These are phyloP conservation scores for Hedya salicella DNA, from an alignment of 2,888 invertebrate species.

Conservation along the genomic window DNA sequence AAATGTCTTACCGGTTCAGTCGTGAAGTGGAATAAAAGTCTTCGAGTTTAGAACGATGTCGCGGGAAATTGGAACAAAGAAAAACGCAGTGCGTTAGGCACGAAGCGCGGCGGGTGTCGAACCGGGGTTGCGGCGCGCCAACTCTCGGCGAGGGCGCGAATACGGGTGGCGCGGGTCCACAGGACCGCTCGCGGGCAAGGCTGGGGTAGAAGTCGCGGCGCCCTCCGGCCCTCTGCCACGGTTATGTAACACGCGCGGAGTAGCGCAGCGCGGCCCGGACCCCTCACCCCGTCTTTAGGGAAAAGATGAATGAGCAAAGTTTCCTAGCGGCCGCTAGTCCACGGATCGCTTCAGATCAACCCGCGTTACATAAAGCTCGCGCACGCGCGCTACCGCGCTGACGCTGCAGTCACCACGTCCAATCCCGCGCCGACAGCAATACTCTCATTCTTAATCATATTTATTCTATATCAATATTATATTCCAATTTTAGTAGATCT, in stretches of 20 bases:
- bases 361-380: conserved; percentile 75
- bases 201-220: conserved; percentile 65
- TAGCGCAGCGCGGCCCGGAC: conserved; percentile 70
- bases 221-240: conserved; percentile 59
- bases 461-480: too few relatives aligned
- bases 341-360: conserved; percentile 74
- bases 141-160: conserved; percentile 48
- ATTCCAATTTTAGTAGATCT: too few relatives aligned
- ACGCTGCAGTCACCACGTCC: conserved; percentile 49
- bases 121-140: conserved; percentile 47
- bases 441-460: too few relatives aligned
- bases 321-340: conserved; percentile 79
- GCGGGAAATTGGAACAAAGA: conserved; percentile 51
- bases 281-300: conserved; percentile 78
- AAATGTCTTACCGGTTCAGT: conserved; percentile 70
- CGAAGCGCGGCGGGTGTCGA: conserved; percentile 40
- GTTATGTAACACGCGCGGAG: conserved; percentile 74
- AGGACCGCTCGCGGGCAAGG: conserved; percentile 67
- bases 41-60: conserved; percentile 57
- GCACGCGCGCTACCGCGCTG: conserved; percentile 62
- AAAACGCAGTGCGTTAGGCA: conserved; percentile 45
- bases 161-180: conserved; percentile 46
- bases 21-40: conserved; percentile 56
- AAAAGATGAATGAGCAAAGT: conserved; percentile 84
- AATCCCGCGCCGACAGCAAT: conserved; percentile 54